Evolutionary conservation across 2,113 vertebrate genomes (phyloP).

Genomic region (Smithornis capensis): DNA sequence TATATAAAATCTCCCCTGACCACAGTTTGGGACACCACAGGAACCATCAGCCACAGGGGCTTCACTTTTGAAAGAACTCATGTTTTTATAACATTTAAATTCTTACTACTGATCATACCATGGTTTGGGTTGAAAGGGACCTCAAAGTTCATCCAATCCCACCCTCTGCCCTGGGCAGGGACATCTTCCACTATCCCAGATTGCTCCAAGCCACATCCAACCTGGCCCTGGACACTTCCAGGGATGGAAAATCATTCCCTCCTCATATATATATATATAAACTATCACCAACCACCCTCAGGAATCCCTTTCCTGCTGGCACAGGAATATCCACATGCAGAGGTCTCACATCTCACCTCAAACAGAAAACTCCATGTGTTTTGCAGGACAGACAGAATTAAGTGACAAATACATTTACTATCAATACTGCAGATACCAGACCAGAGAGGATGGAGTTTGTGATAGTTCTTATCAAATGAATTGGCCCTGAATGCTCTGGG

Average conservation of each 20-base stretch:
- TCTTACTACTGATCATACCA: neutral
- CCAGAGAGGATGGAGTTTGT: neutral
- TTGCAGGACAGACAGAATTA: neutral
- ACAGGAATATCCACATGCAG: accelerated
- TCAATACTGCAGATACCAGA: neutral
- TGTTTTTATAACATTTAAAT: neutral
- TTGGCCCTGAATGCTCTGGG: neutral
- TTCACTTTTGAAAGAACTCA: neutral
- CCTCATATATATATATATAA: too few species aligned
- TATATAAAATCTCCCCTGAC: neutral
- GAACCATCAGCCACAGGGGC: neutral
- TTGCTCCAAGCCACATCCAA: accelerated
- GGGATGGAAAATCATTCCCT: too few species aligned
- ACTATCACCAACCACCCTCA: neutral
- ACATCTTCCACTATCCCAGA: neutral
- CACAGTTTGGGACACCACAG: neutral
- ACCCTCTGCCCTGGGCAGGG: neutral
- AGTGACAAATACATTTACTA: neutral
- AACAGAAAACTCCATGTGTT: neutral
- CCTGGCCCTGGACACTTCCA: neutral
- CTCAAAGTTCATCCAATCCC: accelerated
- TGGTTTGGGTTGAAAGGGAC: neutral
- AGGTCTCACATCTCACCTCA: neutral
- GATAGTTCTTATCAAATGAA: neutral
- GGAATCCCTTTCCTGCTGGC: neutral